A percentile compares a stretch with the other conserved stretches of the same genome.
Evolutionary conservation across 1,140 invertebrate species (phyloP).

Genomic region (Cydia fagiglandana): DNA sequence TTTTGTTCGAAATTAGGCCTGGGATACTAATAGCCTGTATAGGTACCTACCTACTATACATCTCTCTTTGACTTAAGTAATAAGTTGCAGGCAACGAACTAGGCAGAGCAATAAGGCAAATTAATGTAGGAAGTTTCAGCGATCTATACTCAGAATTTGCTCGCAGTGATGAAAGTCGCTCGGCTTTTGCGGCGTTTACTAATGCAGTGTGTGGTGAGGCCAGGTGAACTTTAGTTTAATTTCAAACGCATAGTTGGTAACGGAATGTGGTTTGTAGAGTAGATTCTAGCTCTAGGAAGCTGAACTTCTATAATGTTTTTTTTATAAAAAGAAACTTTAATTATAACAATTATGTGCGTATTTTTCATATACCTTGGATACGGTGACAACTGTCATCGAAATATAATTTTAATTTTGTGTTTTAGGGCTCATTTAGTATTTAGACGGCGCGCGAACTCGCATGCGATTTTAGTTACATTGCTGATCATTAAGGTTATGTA

Average conservation of each 20-base stretch:
- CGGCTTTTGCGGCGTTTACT: neutral
- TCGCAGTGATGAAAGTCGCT: neutral
- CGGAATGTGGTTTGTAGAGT: neutral
- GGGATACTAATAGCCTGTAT: too few relatives aligned
- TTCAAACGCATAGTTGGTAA: neutral
- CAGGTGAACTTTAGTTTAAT: constrained; percentile 6
- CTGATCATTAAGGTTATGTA: too few relatives aligned
- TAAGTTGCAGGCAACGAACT: neutral
- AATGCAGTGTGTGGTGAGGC: neutral
- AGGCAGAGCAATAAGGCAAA: neutral
- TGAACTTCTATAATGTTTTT: neutral
- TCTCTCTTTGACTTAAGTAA: neutral
- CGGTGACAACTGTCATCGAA: too few relatives aligned
- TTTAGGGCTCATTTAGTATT: too few relatives aligned
- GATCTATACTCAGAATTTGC: neutral
- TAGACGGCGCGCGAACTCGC: too few relatives aligned
- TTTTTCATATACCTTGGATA: too few relatives aligned
- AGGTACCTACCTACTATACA: neutral
- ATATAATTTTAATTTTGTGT: too few relatives aligned
- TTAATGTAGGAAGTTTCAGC: constrained; percentile 11
- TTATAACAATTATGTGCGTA: too few relatives aligned
- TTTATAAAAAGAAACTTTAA: too few relatives aligned
- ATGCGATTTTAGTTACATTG: too few relatives aligned
- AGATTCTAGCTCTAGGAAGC: neutral
- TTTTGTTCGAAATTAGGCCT: too few relatives aligned